phyloP scores from a whole-genome alignment of 2,113 vertebrate genomes.

The Onychorhynchus coronatus region DNA sequence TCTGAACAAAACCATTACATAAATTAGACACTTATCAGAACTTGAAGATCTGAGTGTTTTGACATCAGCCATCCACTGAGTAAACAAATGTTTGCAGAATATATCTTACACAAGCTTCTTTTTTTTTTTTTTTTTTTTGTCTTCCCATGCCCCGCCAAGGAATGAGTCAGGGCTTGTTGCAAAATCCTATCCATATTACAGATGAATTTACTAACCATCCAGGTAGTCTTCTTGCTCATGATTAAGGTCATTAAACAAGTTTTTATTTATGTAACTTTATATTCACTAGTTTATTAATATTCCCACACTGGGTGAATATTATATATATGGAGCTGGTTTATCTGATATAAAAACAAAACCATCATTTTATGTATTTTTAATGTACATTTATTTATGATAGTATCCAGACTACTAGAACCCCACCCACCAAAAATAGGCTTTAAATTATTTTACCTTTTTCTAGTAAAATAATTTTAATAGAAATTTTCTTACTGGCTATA shows the following conservation, averaged over 20 bases:
- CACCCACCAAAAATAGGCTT: not conserved
- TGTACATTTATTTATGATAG: not conserved
- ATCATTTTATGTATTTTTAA: too few relatives aligned
- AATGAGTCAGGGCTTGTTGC: not conserved
- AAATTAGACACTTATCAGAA: not conserved
- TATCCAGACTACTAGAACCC: not conserved
- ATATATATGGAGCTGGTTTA: not conserved
- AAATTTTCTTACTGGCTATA: not conserved
- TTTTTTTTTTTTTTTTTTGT: too few relatives aligned
- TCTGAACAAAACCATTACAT: not conserved
- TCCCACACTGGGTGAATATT: not conserved
- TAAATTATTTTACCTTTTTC: not conserved
- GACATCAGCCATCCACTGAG: not conserved
- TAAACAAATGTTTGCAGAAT: not conserved
- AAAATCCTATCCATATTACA: not conserved
- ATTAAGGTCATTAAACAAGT: not conserved
- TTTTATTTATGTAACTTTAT: not conserved
- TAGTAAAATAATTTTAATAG: not conserved
- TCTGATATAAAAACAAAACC: not conserved
- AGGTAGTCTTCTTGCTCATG: not conserved
- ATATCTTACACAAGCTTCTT: not conserved
- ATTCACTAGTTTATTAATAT: not conserved
- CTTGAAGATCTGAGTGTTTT: not conserved
- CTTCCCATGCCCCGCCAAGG: accelerated
- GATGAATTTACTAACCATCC: not conserved